Percentiles rank a stretch among this genome's conserved stretches.
Conservation (phyloP, 2,888 invertebrate species). For the Lypha dubia region DNA sequence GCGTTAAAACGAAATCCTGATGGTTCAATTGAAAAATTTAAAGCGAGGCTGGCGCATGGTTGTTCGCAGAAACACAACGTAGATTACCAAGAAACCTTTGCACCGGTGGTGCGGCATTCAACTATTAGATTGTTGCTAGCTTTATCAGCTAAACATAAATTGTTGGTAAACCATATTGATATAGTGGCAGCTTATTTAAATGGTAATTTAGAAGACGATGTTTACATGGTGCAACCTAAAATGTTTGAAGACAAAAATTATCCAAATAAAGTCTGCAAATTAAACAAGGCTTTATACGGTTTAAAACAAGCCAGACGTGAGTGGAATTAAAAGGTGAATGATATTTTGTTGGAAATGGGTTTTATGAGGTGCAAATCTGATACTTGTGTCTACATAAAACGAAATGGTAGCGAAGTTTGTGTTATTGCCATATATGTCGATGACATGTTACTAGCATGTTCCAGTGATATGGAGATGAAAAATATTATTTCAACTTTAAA, state of each 20-base stretch:
- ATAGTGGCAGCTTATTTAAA: no score
- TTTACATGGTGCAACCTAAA: no score
- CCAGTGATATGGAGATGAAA: background rate
- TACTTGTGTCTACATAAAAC: no score
- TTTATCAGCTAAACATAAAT: slow-evolving; percentile 43
- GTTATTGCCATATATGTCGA: no score
- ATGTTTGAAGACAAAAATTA: no score
- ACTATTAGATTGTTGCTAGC: slow-evolving; percentile 44
- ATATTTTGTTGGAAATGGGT: background rate
- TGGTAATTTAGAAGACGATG: no score
- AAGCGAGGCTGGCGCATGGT: slow-evolving; percentile 40
- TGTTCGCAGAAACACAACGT: slow-evolving; percentile 47
- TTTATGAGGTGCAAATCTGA: no score
- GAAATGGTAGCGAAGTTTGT: no score
- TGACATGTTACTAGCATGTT: background rate
- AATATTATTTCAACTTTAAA: background rate
- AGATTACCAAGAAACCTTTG: slow-evolving; percentile 52
- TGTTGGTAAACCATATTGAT: background rate
- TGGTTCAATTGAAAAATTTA: no score
- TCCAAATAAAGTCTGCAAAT: background rate
- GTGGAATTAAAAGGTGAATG: background rate
- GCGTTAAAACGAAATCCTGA: no score
- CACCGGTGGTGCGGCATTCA: slow-evolving; percentile 36
- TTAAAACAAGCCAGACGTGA: background rate
- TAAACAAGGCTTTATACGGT: background rate